Evolutionary conservation across 2,113 vertebrate species (phyloP), one percentile per base, ranked within the genome.

Genomic region (Dermatemys mawii): DNA sequence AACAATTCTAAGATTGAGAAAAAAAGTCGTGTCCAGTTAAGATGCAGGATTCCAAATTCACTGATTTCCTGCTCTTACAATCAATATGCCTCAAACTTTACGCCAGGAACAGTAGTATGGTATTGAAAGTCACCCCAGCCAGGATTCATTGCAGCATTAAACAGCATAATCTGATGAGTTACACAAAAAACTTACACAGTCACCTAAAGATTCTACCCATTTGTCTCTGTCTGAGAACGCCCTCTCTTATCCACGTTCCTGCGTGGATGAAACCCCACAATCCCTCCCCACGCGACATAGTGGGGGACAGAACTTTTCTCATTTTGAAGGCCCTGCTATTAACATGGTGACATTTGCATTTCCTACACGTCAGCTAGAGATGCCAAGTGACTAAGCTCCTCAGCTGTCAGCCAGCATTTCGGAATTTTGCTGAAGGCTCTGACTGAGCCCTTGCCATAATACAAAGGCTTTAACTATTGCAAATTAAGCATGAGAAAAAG

Each of bases 401-500:
- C 48, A n/a, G 93, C 83, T 95, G 90, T 93, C 38, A 95, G 89
- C 51, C 11, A 35, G 41, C 50, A 84, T 63, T 95, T 92, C 67
- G 89, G 89, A 97, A 93, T 96, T 92, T 94, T 95, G 88, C 86
- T 91, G 84, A 96, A 93, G 91, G 92, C 86, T 81, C 82, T 86
- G 78, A 54, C 85, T 94, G 84, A 94, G 87, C 57, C 50, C 81
- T 87, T 78, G 17, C 80, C 78, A 6, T 87, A 85, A 84, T 78
- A 86, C 51, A 89, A 91, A 97, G 44, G 48, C 44, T 89, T 93
- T 93, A 92, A 90, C 70, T 87, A 75, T 80, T 84, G 41, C 79
- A 97, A 92, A 95, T 85, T 87, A 94, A 87, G 81, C 51, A 86
- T 38, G 22, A 90, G 84, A 80, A 90, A 90, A 88, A 94, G 76